Percentiles rank a stretch among this genome's conserved stretches.
These are phyloP conservation scores for Pampusana beccarii DNA, from an alignment of 2,113 vertebrate species.

Conservation along the genomic window DNA sequence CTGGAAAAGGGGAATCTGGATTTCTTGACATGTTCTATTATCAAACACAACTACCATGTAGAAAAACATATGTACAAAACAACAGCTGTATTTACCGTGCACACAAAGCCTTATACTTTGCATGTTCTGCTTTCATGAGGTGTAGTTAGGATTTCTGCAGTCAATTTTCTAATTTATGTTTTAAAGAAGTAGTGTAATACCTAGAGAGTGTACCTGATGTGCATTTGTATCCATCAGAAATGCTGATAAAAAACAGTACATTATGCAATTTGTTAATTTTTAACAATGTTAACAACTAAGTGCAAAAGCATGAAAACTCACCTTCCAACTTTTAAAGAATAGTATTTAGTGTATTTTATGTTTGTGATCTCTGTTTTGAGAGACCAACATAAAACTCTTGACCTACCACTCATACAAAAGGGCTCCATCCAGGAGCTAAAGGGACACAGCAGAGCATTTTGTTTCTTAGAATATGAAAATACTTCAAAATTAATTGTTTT, in stretches of 20 bases:
- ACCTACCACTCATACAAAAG: background rate
- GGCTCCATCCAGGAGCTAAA: background rate
- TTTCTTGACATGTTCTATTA: background rate
- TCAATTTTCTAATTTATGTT: background rate
- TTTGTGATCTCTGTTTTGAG: background rate
- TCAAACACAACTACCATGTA: background rate
- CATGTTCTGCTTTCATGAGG: background rate
- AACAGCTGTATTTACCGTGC: background rate
- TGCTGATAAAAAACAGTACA: rapidly evolving
- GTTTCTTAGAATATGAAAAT: background rate
- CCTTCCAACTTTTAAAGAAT: background rate
- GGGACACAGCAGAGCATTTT: background rate
- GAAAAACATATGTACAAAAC: background rate
- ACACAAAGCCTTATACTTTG: background rate
- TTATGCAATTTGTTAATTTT: background rate
- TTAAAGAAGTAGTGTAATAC: background rate
- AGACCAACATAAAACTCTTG: background rate
- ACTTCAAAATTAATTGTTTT: background rate
- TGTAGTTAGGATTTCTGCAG: background rate
- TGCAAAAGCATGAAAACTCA: background rate
- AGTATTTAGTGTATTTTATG: background rate
- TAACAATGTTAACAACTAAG: background rate
- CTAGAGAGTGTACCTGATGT: background rate
- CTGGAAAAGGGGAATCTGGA: background rate
- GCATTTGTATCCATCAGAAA: background rate